A percentile compares a stretch with the other conserved stretches of the same genome.
These are phyloP conservation scores for Ypsolopha sequella DNA, from an alignment of 2,888 invertebrate genomes.

Conservation along the genomic window DNA sequence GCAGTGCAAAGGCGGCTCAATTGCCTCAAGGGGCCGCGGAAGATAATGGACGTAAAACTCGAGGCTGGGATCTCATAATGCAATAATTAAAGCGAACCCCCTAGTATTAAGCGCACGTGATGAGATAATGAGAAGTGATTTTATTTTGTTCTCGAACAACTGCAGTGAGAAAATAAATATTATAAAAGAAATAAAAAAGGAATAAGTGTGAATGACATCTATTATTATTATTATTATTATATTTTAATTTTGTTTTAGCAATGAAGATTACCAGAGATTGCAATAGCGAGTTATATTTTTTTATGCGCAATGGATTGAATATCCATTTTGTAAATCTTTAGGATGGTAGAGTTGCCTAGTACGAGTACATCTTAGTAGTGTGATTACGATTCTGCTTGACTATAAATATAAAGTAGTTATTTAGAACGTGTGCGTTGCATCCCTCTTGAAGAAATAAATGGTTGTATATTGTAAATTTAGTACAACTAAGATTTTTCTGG, in stretches of 20 bases:
- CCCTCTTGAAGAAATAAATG: slow-evolving; percentile 31
- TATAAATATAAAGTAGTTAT: slow-evolving; percentile 25
- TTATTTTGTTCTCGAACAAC: slow-evolving; percentile 57
- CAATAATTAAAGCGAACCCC: slow-evolving; percentile 28
- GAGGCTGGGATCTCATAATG: slow-evolving; percentile 68
- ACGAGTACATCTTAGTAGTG: slow-evolving; percentile 31
- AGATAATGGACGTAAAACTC: slow-evolving; percentile 62
- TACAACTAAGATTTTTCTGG: slow-evolving; percentile 10
- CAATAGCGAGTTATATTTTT: slow-evolving; percentile 66
- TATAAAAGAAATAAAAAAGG: slow-evolving; percentile 48
- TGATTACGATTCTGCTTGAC: slow-evolving; percentile 34
- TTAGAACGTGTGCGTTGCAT: slow-evolving; percentile 40
- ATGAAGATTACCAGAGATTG: slow-evolving; percentile 55
- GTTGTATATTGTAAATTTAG: slow-evolving; percentile 47
- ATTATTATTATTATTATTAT: slow-evolving; percentile 39
- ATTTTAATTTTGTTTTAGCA: slow-evolving; percentile 40
- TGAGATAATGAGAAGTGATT: slow-evolving; percentile 60
- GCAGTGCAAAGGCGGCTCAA: slow-evolving; percentile 94
- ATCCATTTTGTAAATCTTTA: slow-evolving; percentile 25
- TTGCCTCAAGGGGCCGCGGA: slow-evolving; percentile 60
- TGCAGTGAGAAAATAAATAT: slow-evolving; percentile 29
- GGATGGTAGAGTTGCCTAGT: slow-evolving; percentile 26
- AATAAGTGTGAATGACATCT: slow-evolving; percentile 49
- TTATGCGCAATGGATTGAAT: slow-evolving; percentile 41
- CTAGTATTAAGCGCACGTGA: slow-evolving; percentile 37